These are phyloP conservation scores for Daktulosphaira vitifoliae DNA, from an alignment of 1,140 invertebrate genomes.

Conservation along the genomic window DNA sequence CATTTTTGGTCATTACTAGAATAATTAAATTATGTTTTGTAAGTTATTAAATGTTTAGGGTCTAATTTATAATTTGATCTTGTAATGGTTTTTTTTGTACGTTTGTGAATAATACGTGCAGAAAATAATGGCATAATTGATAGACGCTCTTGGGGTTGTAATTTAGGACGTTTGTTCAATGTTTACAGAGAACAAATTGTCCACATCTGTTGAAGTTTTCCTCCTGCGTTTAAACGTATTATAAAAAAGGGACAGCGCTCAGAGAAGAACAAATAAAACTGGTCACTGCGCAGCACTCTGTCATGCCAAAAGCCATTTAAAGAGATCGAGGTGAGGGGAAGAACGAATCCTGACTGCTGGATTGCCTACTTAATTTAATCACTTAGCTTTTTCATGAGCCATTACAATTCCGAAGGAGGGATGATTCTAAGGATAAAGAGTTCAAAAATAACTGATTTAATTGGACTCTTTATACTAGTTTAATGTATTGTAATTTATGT, in stretches of 20 bases:
- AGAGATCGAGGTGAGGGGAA: not conserved
- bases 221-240: not conserved
- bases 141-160: constrained; percentile 22
- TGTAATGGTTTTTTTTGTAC: too few relatives aligned
- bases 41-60: too few relatives aligned
- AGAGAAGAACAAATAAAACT: constrained; percentile 30
- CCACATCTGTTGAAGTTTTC: constrained; percentile 26
- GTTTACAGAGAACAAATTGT: constrained; percentile 33
- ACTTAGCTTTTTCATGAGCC: constrained; percentile 29
- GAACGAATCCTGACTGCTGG: constrained; percentile 24
- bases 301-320: constrained; percentile 26
- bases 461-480: too few relatives aligned
- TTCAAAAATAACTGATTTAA: too few relatives aligned
- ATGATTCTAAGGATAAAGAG: too few relatives aligned
- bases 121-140: constrained; percentile 27
- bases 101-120: too few relatives aligned
- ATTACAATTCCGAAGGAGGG: too few relatives aligned
- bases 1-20: too few relatives aligned
- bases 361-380: constrained; percentile 34
- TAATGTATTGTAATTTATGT: too few relatives aligned
- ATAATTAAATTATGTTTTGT: too few relatives aligned
- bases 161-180: constrained; percentile 29
- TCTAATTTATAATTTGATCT: too few relatives aligned
- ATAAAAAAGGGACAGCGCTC: constrained; percentile 23
- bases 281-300: not conserved